A percentile compares a stretch with the other conserved stretches of the same genome.
Conservation (phyloP, 2,113 vertebrate species). For the Hyperoodon ampullatus region DNA sequence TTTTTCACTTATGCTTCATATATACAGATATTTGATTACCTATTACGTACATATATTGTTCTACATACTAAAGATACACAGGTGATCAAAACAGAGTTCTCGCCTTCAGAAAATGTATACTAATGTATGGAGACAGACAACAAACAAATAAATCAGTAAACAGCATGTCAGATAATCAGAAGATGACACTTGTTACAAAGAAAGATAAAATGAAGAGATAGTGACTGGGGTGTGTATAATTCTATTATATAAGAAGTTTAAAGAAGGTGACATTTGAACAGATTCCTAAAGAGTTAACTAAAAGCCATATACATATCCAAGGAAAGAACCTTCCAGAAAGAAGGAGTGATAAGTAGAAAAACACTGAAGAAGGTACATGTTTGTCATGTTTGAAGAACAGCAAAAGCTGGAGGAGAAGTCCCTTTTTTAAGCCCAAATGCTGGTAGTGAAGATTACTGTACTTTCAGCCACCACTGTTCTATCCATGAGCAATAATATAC, state of each 20-base stretch:
- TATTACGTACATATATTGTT: background rate
- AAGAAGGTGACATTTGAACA: background rate
- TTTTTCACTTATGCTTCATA: background rate
- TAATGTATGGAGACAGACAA: background rate
- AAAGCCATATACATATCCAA: background rate
- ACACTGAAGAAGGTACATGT: background rate
- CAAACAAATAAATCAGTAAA: background rate
- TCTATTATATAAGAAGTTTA: background rate
- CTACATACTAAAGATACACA: background rate
- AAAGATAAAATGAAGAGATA: background rate
- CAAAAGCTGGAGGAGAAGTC: background rate
- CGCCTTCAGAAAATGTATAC: background rate
- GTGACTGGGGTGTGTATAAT: background rate
- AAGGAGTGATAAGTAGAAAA: background rate
- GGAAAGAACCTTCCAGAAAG: background rate
- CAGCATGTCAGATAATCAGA: background rate
- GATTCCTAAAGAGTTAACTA: background rate
- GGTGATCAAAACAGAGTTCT: background rate
- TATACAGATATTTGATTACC: background rate
- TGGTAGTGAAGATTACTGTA: background rate
- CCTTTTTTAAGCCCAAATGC: background rate
- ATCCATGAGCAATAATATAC: too few relatives aligned
- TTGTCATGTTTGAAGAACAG: background rate
- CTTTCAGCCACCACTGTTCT: background rate
- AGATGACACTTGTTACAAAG: background rate